Evolutionary conservation across 1,140 invertebrate genomes (phyloP), one percentile per base, ranked within the genome.

Genomic region (Ostrea denselamellosa): DNA sequence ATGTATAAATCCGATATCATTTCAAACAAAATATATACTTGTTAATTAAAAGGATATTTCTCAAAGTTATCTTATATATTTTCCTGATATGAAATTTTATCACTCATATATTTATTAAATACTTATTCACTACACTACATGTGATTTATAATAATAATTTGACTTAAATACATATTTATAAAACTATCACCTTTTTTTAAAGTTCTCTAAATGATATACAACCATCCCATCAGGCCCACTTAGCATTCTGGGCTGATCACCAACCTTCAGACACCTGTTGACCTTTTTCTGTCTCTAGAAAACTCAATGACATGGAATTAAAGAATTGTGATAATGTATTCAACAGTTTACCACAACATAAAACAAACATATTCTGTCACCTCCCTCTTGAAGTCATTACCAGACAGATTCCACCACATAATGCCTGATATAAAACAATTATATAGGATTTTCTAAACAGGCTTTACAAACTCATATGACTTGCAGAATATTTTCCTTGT

Each of bases 261-360:
- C 17, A 14, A 62, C 56, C 56, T 62, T 62, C 56, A 62, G 56
- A 62, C 56, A 19, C 5, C 17, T n/a, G 5, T 19, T 62, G 56
- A 19, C 17, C 56, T 62, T 62, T 62, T 62, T 62, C 56, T 62
- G n/a, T 62, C 17, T 28, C 68, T 25, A 77, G 22, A 14, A 77
- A 77, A 77, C 68, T 25, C 68, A 77, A 77, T 77, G 68, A 28
- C 68, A 77, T 77, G 9, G 68, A 34, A 77, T 28, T 77, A 25
- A 34, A 77, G 28, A 77, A 77, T 25, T 77, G 25, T 77, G 25
- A 77, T 77, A 77, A 77, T 77, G 68, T 77, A 77, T 77, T 77
- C 68, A 77, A 14, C 7, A 28, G 28, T 77, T 77, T 77, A 77
- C 68, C 68, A 77, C 68, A 77, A 22, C 68, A 77, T 77, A 77